Evolutionary conservation across 2,113 vertebrate genomes (phyloP).

Genomic region (Pseudonaja textilis): DNA sequence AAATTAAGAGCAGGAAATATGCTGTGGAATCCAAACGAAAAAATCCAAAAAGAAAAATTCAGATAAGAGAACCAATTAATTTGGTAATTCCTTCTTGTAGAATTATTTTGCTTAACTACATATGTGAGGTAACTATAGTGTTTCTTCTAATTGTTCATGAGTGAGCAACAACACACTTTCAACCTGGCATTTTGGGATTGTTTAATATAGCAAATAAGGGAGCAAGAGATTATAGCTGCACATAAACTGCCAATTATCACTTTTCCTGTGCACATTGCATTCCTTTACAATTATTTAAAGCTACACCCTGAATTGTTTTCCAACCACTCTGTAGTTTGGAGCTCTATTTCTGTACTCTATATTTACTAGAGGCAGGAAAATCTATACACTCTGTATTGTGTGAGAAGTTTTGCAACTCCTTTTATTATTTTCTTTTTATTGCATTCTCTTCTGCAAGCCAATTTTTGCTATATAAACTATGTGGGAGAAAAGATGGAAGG

Average conservation of each 20-base stretch:
- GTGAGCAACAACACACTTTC: not conserved
- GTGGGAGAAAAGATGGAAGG: not conserved
- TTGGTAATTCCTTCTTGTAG: conserved; percentile 32
- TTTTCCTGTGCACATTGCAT: not conserved
- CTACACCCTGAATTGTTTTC: not conserved
- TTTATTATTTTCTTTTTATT: not conserved
- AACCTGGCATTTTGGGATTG: not conserved
- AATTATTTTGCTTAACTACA: conserved; percentile 33
- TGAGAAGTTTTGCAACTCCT: not conserved
- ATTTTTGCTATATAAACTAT: not conserved
- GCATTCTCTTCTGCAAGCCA: not conserved
- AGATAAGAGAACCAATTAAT: conserved; percentile 50
- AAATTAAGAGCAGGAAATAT: too few relatives aligned
- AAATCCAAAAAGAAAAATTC: conserved; percentile 21
- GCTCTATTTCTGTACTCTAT: not conserved
- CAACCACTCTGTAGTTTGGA: not conserved
- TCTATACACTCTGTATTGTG: not conserved
- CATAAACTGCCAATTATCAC: not conserved
- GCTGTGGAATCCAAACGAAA: too few relatives aligned
- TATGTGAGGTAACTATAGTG: not conserved
- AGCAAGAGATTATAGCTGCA: not conserved
- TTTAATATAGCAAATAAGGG: conserved; percentile 14
- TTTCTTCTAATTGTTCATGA: not conserved
- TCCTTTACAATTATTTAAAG: not conserved
- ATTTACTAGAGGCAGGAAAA: not conserved